These are phyloP conservation scores for Malurus splendens DNA, from an alignment of 2,797 vertebrate genomes.

Conservation along the genomic window DNA sequence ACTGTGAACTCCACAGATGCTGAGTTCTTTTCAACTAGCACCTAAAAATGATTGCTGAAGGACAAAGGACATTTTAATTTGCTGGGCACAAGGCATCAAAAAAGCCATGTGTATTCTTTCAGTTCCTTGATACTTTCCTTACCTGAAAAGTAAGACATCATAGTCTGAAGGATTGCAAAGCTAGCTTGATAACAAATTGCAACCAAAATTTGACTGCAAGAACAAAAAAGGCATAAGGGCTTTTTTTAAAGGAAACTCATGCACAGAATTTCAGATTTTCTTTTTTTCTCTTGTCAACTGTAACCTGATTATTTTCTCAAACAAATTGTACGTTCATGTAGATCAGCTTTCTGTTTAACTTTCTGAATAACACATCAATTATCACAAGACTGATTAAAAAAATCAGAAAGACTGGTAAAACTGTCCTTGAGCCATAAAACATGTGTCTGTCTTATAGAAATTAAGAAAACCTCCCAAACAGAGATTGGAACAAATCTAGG, in stretches of 20 bases:
- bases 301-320: neutral
- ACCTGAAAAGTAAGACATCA: neutral
- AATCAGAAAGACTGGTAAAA: neutral
- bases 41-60: neutral
- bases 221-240: neutral
- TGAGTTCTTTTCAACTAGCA: neutral
- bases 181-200: neutral
- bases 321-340: neutral
- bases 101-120: neutral
- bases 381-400: neutral
- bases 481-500: neutral
- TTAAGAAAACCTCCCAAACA: neutral
- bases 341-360: neutral
- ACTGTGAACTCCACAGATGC: neutral
- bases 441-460: neutral
- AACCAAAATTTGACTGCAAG: neutral
- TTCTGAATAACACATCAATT: neutral
- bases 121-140: neutral
- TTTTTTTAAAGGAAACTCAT: neutral
- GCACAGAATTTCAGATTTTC: neutral
- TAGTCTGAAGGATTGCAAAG: neutral
- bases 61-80: neutral
- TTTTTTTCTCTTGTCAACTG: neutral
- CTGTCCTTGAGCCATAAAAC: neutral
- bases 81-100: neutral